Base-by-base conservation (phyloP, 2,797 vertebrate species). In the Pseudochaenichthys georgianus region DNA sequence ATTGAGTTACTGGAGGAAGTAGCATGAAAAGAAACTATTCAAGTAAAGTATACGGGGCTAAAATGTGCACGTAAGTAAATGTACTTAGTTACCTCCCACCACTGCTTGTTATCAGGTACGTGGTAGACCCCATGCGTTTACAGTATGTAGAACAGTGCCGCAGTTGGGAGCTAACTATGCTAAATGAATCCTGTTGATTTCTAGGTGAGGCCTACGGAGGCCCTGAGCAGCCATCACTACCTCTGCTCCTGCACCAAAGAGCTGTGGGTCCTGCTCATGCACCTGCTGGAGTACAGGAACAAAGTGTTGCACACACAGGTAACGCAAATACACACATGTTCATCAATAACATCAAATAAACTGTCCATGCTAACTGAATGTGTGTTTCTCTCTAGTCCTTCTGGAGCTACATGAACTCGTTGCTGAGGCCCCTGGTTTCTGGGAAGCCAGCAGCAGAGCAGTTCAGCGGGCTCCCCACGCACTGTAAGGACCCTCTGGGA, bases 181-280 rank as follows among this genome's bases (percentile, higher is more conserved):
- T 73, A 34, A 82, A 59, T 48, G 11, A 11, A 54, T 41, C 13
- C 12, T 66, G 8, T 76, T 81, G 21, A 23, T 61, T 61, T 86
- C 12, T 61, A 99, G 98, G 95, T 98, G 63, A 96, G 97, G 72
- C 96, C 96, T 21, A 97, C 96, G 21, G 98, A 99, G 86, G 95
- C 94, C 47, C 89, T 98, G 80, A 90, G 57, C 75, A 96, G 79
- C 90, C 91, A 95, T 74, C 96, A 95, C 78, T 97, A 95, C 86
- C 87, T 94, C 5, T 99, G 98, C 86, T 61, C 80, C 55, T 99
- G 98, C 86, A 87, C 97, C 83, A 98, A 96, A 90, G 98, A 99
- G 78, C 89, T 99, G 47, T 99, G 98, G 98, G 12, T 97, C 81
- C 89, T 98, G 9, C 91, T 99, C 80, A 96, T 98, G 88, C 95